Evolutionary conservation across 2,888 invertebrate species (phyloP), one percentile per base, ranked within the genome.

Genomic region (Balanococcus diminutus): DNA sequence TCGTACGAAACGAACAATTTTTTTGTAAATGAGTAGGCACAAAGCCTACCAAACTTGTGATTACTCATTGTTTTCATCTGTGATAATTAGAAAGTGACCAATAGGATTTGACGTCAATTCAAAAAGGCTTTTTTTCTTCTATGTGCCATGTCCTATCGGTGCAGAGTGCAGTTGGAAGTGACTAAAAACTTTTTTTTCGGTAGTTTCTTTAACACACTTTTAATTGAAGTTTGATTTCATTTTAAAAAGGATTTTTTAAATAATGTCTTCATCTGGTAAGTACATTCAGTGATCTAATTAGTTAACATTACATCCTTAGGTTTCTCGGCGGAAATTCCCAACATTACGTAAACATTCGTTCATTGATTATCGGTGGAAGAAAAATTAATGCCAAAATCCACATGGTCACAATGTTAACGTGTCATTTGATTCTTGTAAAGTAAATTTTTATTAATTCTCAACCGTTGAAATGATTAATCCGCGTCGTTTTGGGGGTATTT

Each of bases 351-450:
- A 67, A 72, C 42, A 22, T 72, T 42, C 36, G 2, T 31, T 22
- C 67, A 72, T 72, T 39, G 39, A 25, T 42, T 72, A 84, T 84
- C 84, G 39, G 42, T 36, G 11, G 83, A 39, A 25, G 19, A 28
- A 36, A 72, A 84, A 42, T 84, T 72, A 32, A 72, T 72, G 84
- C 72, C 28, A 72, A 84, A 72, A 72, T 84, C 84, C 84, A 84
- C 84, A 84, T 84, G 84, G 84, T 84, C 84, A 46, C 72, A 72
- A 84, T 84, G 84, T 84, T 84, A 84, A 84, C 84, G 84, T 84
- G 84, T 84, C 84, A 84, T 79, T 79, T 79, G 75, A 79, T 79
- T 79, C n/a, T n/a, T 16, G 22, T n/a, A 25, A 79, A 84, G 67
- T n/a, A 22, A 22, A 36, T 42, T 67, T 67, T 67, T 28, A 16